Conservation (phyloP, 2,888 invertebrate species). For the Orthonevra nobilis region DNA sequence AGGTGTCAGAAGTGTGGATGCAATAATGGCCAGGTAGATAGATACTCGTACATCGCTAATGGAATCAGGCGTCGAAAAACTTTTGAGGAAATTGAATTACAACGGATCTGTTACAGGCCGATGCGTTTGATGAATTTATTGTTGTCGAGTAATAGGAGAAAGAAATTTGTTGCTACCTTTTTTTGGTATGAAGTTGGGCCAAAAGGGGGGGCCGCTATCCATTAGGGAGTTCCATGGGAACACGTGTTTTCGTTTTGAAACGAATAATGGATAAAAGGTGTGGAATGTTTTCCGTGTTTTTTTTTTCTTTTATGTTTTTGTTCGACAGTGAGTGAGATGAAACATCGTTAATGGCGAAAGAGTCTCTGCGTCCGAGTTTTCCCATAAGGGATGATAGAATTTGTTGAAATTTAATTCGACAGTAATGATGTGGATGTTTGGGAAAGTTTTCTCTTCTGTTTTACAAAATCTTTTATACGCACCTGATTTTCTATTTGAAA, state of each 20-base stretch:
- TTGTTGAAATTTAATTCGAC: no score
- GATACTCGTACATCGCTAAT: no score
- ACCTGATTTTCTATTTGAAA: no score
- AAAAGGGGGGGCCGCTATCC: conserved; percentile 1
- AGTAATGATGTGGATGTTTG: conserved; percentile 2
- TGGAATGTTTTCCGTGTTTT: no score
- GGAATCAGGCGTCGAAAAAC: no score
- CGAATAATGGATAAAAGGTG: conserved; percentile 9
- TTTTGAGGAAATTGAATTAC: conserved; percentile 9
- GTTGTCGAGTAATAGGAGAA: neutral
- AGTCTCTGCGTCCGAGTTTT: no score
- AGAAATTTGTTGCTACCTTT: neutral
- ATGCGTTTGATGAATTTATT: neutral
- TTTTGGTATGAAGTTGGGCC: neutral
- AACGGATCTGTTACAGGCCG: neutral
- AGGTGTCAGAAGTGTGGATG: conserved; percentile 11
- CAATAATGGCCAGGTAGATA: conserved; percentile 25
- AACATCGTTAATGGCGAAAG: no score
- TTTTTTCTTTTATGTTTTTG: neutral
- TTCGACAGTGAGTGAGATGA: neutral
- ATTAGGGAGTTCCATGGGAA: conserved; percentile 1
- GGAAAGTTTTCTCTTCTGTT: no score
- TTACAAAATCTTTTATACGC: no score
- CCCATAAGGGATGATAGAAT: no score
- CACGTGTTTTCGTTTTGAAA: neutral